Evolutionary conservation across 2,113 vertebrate species (phyloP), one percentile per base, ranked within the genome.

Genomic region (Peromyscus leucopus): DNA sequence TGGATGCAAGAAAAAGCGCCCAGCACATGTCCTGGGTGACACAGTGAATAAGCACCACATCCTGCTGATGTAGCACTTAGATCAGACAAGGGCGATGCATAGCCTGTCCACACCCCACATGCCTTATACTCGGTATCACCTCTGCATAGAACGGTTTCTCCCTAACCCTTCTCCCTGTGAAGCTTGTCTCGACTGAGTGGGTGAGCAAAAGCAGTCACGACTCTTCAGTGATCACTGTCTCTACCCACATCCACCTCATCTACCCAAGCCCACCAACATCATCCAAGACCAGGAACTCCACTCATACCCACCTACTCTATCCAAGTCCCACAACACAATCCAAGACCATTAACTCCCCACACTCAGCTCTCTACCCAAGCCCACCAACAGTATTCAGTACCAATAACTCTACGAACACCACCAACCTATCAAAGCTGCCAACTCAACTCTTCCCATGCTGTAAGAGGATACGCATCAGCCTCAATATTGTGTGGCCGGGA

Each of bases 21-120:
- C 42, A 0, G 76, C 39, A 51, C 16, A 7, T 1, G 51, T 74
- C 93, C 67, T 0, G 24, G 28, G 78, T 9, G 11, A 74, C 3
- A 31, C 28, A 0, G 19, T 10, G 69, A 28, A 46, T 0, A 42
- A 88, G 33, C 0, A 0, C 19, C 36, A 1, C 6, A 0, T 42
- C 42, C 9, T 5, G 17, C 8, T 71, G 90, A 92, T 31, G n/a
- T 0, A 84, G 90, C 71, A 33, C 82, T 42, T 5, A 48, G 76
- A 71, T n/a, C 76, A 59, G 90, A 95, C 96, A 31, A 88, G 86
- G 86, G 83, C 36, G 0, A 0, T 0, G 8, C 0, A 0, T 24
- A 9, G 0, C 13, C 51, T 10, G 1, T 4, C 63, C 39, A 2
- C n/a, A 1, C 17, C 42, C 36, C 42, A 4, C 31, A 9, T 0